A percentile compares a stretch with the other conserved stretches of the same genome.
These are phyloP conservation scores for Galagoides demidoff DNA, from an alignment of 2,797 vertebrate species.

Conservation along the genomic window DNA sequence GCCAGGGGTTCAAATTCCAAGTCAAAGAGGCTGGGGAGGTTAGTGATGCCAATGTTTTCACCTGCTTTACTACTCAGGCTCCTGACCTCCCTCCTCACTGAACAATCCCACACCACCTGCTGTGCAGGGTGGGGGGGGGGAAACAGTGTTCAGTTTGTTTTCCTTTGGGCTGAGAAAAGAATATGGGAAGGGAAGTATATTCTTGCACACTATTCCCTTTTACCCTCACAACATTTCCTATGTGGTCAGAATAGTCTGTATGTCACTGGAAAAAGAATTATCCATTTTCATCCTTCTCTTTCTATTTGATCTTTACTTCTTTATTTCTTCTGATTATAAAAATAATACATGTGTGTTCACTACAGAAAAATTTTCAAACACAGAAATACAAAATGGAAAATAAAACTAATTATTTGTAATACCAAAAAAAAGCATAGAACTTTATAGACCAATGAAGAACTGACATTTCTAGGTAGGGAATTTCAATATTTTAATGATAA, in stretches of 20 bases:
- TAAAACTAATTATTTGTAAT: background rate
- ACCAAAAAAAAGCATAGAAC: background rate
- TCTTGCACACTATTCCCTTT: background rate
- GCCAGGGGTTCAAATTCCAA: too few relatives aligned
- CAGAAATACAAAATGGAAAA: background rate
- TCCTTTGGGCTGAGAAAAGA: background rate
- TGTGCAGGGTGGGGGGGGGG: background rate
- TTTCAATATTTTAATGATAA: background rate
- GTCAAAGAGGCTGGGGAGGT: background rate
- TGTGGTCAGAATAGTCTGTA: background rate
- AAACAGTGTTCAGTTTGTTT: background rate
- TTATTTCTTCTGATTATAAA: background rate
- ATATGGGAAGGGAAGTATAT: background rate
- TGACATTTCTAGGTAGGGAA: background rate
- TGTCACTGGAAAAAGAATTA: background rate
- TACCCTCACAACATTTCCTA: background rate
- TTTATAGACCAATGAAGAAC: background rate
- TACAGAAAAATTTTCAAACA: background rate
- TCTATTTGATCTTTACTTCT: background rate
- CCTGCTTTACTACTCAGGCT: too few relatives aligned
- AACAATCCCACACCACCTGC: too few relatives aligned
- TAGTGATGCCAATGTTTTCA: background rate
- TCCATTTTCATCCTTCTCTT: background rate
- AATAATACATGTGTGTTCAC: background rate
- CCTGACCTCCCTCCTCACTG: background rate